Evolutionary conservation across 1,140 invertebrate genomes (phyloP).

Genomic region (Stegodyphus mimosarum): DNA sequence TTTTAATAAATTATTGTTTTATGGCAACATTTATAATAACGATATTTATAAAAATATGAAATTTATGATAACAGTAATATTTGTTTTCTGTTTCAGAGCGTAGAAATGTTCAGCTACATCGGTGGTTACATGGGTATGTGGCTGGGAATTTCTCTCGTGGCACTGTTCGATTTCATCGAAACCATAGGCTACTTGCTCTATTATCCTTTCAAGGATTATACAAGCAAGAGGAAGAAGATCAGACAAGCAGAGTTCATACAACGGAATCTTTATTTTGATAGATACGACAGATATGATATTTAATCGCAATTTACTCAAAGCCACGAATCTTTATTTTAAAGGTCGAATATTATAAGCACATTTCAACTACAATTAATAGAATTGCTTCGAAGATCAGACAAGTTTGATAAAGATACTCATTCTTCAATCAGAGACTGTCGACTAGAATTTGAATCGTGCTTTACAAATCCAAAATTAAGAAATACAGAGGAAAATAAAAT

Average conservation of each 20-base stretch:
- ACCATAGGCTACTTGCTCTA: neutral
- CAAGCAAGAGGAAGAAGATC: neutral
- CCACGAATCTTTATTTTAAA: too few relatives aligned
- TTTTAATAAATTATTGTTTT: too few relatives aligned
- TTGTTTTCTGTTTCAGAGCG: neutral
- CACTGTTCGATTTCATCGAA: constrained; percentile 18
- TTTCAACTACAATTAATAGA: too few relatives aligned
- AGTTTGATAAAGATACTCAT: too few relatives aligned
- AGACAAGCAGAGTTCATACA: neutral
- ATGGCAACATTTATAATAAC: too few relatives aligned
- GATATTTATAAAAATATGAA: neutral
- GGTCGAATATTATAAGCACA: too few relatives aligned
- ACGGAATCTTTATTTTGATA: neutral
- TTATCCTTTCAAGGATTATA: neutral
- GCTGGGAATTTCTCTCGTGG: constrained; percentile 6
- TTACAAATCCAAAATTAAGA: too few relatives aligned
- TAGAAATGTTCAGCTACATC: neutral
- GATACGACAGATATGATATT: neutral
- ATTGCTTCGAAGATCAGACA: too few relatives aligned
- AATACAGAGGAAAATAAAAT: too few relatives aligned
- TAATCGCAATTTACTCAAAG: too few relatives aligned
- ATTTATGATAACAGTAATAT: neutral
- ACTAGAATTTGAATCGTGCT: too few relatives aligned
- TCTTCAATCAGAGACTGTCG: too few relatives aligned
- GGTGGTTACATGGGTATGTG: constrained; percentile 10